Percentiles rank a stretch among this genome's conserved stretches.
These are phyloP conservation scores for Cranoglanis bouderius DNA, from an alignment of 2,113 vertebrate species.

Conservation along the genomic window DNA sequence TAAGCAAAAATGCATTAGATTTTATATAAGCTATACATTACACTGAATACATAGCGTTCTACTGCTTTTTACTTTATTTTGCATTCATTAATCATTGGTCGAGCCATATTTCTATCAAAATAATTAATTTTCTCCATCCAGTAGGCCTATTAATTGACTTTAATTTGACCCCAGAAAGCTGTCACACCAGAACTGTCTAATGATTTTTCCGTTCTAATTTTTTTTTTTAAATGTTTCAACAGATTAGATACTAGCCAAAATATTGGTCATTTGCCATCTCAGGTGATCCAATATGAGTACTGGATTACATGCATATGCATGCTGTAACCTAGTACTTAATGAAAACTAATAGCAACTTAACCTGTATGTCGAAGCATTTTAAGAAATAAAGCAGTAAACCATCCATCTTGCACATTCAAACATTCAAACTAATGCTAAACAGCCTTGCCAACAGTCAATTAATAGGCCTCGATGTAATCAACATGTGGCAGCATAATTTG, in stretches of 20 bases:
- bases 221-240: too few species aligned
- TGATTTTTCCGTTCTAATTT: background rate
- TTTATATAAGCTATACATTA: background rate
- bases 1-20: conserved; percentile 55
- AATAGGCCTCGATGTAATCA: background rate
- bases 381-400: background rate
- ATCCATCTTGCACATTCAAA: background rate
- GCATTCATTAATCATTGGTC: background rate
- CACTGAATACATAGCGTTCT: conserved; percentile 4
- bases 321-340: background rate
- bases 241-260: background rate
- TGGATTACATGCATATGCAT: background rate
- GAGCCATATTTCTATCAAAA: background rate
- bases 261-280: background rate
- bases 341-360: background rate
- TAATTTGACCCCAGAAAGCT: background rate
- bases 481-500: background rate
- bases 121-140: background rate
- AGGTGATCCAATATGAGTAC: background rate
- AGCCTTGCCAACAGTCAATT: background rate
- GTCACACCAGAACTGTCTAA: background rate
- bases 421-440: background rate
- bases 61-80: background rate
- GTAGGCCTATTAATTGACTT: background rate
- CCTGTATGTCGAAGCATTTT: background rate